Conservation (phyloP, 1,140 invertebrate species). For the Antheraea mylitta region DNA sequence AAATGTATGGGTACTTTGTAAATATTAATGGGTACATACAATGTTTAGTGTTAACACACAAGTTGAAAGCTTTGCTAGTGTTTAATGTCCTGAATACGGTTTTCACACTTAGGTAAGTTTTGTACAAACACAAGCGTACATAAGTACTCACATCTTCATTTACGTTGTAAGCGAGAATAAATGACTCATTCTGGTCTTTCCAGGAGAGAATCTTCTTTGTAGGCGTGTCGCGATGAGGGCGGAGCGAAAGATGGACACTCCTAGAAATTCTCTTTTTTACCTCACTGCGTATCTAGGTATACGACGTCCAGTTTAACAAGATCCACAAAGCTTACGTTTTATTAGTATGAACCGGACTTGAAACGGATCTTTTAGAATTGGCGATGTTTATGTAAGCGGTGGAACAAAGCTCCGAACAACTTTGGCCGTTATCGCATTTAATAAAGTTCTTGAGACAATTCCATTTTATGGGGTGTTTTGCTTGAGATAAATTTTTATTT, state of each 20-base stretch:
- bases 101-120: background rate
- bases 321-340: slow-evolving; percentile 32
- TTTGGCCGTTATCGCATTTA: slow-evolving; percentile 77
- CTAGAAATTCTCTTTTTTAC: slow-evolving; percentile 75
- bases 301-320: slow-evolving; percentile 52
- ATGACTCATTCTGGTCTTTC: slow-evolving; percentile 56
- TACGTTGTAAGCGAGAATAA: slow-evolving; percentile 46
- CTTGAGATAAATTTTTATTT: slow-evolving; percentile 73
- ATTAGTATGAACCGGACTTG: background rate
- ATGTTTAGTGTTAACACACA: background rate
- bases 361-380: slow-evolving; percentile 40
- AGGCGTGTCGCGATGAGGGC: slow-evolving; percentile 63
- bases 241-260: slow-evolving; percentile 66
- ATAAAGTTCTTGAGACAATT: slow-evolving; percentile 76
- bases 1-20: too few relatives aligned
- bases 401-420: slow-evolving; percentile 73
- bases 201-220: slow-evolving; percentile 43
- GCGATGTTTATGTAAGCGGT: slow-evolving; percentile 69
- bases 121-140: background rate
- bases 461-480: slow-evolving; percentile 76
- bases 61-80: background rate
- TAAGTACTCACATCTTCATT: slow-evolving; percentile 25
- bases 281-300: slow-evolving; percentile 69
- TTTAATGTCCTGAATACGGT: background rate
- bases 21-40: background rate